Base-by-base conservation (phyloP, 2,797 vertebrate species). In the Ctenochaetus hawaiiensis region DNA sequence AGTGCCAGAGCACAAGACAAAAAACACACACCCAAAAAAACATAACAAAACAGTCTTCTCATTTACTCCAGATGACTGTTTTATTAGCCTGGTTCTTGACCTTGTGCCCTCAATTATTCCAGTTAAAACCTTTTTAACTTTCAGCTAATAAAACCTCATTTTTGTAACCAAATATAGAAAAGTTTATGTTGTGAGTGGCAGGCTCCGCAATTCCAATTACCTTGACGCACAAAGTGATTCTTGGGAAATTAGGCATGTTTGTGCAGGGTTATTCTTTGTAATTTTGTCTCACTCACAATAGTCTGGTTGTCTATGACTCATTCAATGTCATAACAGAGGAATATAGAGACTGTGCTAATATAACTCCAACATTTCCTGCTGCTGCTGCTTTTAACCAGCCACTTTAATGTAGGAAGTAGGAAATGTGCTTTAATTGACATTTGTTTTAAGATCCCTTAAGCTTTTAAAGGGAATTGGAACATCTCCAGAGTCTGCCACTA, bases 391-490 rank as follows among this genome's bases (percentile, higher is more conserved):
- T 54, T 18, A 57, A n/a, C 52, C 45, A 41, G 16, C 37, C 51
- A 37, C n/a, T 34, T 70, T n/a, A 23, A 47, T 47, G 60, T 77
- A 48, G 30, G 39, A 5, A 56, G 47, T 2, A 22, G 45, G 63
- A 49, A n/a, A 68, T 59, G 26, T 26, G 18, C 8, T 53, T 13
- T 53, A n/a, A 1, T 26, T 0, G 20, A 58, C 11, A 8, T 41
- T 73, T 59, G 30, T 43, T 26, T 43, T 9, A 56, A 18, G 72
- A 77, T 73, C 43, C 20, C 2, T 68, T 43, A 14, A n/a, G 13
- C 3, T 5, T 53, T 39, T 20, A 47, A 34, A 61, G 44, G 58
- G 62, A 41, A 17, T 18, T 12, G 49, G 10, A 62, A 53, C 41
- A 48, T 4, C 59, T 76, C 18, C 45, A 0, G 45, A 60, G 20